Evolutionary conservation across 2,797 vertebrate genomes (phyloP).

Genomic region (Enteromius anoplus): DNA sequence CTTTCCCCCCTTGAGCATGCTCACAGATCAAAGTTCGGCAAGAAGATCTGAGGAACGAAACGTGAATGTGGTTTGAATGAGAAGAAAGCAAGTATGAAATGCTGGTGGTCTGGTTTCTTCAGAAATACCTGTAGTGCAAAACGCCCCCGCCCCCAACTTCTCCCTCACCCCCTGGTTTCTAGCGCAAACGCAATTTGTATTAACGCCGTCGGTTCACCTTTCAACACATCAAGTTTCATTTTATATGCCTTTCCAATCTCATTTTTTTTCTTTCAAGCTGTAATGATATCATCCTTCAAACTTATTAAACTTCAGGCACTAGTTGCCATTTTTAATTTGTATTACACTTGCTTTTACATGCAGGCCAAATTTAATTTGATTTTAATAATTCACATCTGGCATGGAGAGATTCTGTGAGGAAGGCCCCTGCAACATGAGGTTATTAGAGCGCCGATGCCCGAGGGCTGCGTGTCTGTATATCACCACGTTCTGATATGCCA

Average conservation of each 20-base stretch:
- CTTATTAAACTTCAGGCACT: slow-evolving; percentile 76
- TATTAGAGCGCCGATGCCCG: slow-evolving; percentile 73
- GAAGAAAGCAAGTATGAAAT: slow-evolving; percentile 60
- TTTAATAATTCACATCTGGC: slow-evolving; percentile 80
- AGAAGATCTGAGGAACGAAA: slow-evolving; percentile 65
- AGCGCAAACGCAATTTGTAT: slow-evolving; percentile 35
- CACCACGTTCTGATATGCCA: slow-evolving; percentile 67
- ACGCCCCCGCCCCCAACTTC: slow-evolving; percentile 30
- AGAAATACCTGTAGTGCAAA: slow-evolving; percentile 55
- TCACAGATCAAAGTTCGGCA: slow-evolving; percentile 77
- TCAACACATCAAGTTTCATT: slow-evolving; percentile 44
- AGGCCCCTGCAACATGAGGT: slow-evolving; percentile 72
- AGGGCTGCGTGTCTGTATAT: slow-evolving; percentile 71
- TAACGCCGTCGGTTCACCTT: slow-evolving; percentile 35
- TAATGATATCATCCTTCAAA: slow-evolving; percentile 72
- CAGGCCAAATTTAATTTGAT: slow-evolving; percentile 82
- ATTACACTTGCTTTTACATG: slow-evolving; percentile 76
- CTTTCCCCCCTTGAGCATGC: slow-evolving; percentile 78
- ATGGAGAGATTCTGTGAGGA: slow-evolving; percentile 73
- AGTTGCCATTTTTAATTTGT: slow-evolving; percentile 79
- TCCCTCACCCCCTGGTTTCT: slow-evolving; percentile 26
- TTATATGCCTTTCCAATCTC: slow-evolving; percentile 47
- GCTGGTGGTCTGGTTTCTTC: slow-evolving; percentile 55
- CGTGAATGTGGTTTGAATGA: slow-evolving; percentile 54
- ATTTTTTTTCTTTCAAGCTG: slow-evolving; percentile 52